Base-by-base conservation (phyloP, 2,113 vertebrate species). In the Equus przewalskii region DNA sequence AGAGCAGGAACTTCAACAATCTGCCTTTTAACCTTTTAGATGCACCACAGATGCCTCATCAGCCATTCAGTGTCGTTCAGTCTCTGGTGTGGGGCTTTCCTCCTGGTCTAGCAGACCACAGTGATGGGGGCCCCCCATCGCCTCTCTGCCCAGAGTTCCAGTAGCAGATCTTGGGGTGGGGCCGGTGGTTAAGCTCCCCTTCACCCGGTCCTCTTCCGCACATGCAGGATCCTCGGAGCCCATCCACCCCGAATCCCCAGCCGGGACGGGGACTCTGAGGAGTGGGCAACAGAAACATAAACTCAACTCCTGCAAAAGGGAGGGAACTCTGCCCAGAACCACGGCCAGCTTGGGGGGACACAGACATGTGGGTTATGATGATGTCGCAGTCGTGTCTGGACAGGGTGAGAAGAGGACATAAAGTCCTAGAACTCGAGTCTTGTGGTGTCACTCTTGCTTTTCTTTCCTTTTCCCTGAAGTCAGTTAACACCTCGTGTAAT, bases 211-310 rank as follows among this genome's bases (percentile, higher is more conserved):
- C 36, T 56, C 18, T 33, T 88, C 5, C 18, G 36, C 41, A 49
- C 41, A 10, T 4, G 1, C n/a, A 69, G 30, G 51, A 8, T 41
- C 64, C 58, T 73, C 24, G 0, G 86, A 80, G 33, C 19, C 79
- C 26, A 2, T 12, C 28, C 1, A 4, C 36, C 64, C 30, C 5
- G 0, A 30, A 10, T 33, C 36, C 46, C 49, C 15, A 7, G 1
- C 41, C 64, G 64, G 76, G 26, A 9, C 9, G 15, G 49, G 16
- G 69, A 41, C 24, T 24, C 7, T 13, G 5, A 14, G 3, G 7
- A 60, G 46, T 3, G 65, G 33, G 60, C n/a, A 85, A 28, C 58
- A 56, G 41, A 76, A 81, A 62, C 33, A 14, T 4, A 6, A 78
- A 64, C 33, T 70, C 14, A 62, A 0, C n/a, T 75, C 56, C 22